phyloP scores from a whole-genome alignment of 2,113 vertebrate species.

The Boulengeromyrus knoepffleri region DNA sequence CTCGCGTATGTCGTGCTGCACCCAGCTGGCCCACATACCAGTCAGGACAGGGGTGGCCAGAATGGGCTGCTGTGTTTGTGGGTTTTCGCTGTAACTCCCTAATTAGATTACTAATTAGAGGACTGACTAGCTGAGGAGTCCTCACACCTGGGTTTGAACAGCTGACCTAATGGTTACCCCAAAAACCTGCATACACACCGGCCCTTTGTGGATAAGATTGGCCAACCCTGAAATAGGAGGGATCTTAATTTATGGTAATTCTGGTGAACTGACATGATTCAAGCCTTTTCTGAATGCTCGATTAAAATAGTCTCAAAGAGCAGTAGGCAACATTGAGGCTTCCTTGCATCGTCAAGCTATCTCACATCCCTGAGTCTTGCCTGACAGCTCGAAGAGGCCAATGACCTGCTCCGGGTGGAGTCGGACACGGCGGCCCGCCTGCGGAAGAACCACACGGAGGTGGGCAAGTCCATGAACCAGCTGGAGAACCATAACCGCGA shows the following conservation, averaged over 20 bases:
- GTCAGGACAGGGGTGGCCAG: no score
- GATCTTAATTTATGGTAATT: background rate
- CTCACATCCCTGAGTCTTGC: background rate
- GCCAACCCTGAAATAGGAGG: background rate
- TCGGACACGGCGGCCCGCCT: conserved; percentile 88
- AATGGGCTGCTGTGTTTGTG: no score
- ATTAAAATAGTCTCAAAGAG: background rate
- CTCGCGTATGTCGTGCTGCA: background rate
- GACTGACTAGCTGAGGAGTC: no score
- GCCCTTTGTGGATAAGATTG: no score
- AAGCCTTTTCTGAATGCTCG: background rate
- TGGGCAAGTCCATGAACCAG: conserved; percentile 81
- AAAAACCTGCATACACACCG: no score
- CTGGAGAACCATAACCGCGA: conserved; percentile 85
- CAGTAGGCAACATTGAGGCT: background rate
- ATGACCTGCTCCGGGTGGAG: conserved; percentile 85
- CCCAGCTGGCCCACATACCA: background rate
- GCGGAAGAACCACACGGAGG: conserved; percentile 87
- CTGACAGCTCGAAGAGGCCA: conserved; percentile 85
- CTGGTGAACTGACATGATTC: background rate
- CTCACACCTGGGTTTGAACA: no score
- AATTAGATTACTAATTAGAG: no score
- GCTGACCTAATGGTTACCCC: no score
- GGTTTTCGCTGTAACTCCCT: no score
- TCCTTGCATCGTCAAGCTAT: background rate